Evolutionary conservation across 1,140 invertebrate species (phyloP).

Genomic region (Eupeodes corollae): DNA sequence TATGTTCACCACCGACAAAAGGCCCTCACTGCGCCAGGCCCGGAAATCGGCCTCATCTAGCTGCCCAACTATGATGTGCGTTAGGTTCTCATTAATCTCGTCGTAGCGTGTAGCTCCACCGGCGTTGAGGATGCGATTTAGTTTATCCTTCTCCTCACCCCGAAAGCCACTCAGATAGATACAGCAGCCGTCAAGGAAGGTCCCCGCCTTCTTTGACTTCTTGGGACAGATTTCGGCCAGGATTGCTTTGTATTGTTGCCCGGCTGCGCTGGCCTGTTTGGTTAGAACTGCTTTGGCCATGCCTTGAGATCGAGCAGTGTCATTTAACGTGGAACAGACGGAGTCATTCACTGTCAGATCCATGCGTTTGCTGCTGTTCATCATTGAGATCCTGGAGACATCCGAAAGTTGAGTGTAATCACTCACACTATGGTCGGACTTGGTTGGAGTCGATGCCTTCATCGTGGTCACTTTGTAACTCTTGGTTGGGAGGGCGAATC

Average conservation of each 20-base stretch:
- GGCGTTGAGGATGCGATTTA: slow-evolving; percentile 63
- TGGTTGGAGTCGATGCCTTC: slow-evolving; percentile 29
- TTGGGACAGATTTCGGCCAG: slow-evolving; percentile 49
- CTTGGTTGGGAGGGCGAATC: slow-evolving; percentile 57
- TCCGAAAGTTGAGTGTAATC: slow-evolving; percentile 20
- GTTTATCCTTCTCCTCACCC: slow-evolving; percentile 53
- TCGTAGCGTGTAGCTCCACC: slow-evolving; percentile 71
- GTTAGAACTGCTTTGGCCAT: too few species aligned
- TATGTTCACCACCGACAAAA: slow-evolving; percentile 46
- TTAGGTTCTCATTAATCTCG: slow-evolving; percentile 59
- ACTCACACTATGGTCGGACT: slow-evolving; percentile 8
- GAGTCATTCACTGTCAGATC: slow-evolving; percentile 25
- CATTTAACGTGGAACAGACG: slow-evolving; percentile 8
- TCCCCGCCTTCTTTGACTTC: slow-evolving; percentile 55
- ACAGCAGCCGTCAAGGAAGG: slow-evolving; percentile 74
- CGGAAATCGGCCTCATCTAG: slow-evolving; percentile 25
- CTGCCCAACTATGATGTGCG: slow-evolving; percentile 67
- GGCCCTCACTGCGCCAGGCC: slow-evolving; percentile 22
- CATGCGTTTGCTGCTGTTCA: slow-evolving; percentile 10
- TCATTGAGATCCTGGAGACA: slow-evolving; percentile 23
- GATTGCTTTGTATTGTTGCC: slow-evolving; percentile 23
- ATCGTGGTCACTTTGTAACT: slow-evolving; percentile 42
- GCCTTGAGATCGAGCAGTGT: not conserved
- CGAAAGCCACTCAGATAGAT: slow-evolving; percentile 57
- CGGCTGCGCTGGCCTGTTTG: not conserved